These are phyloP conservation scores for Morpho achilles DNA, from an alignment of 2,888 invertebrate species.

Conservation along the genomic window DNA sequence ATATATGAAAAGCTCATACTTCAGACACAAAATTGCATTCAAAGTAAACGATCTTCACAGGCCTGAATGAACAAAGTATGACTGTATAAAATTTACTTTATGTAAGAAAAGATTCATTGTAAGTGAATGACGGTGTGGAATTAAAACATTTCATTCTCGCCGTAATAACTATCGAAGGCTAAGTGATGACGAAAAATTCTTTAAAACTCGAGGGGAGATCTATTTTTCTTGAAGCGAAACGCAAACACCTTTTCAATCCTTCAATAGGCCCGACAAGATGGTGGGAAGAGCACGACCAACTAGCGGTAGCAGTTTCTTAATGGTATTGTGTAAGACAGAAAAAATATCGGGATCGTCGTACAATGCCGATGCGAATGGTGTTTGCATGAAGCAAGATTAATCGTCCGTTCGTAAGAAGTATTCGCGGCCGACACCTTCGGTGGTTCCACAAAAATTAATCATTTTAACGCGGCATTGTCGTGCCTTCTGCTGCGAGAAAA, in stretches of 20 bases:
- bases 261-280: constrained; percentile 67
- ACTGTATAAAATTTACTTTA: constrained; percentile 62
- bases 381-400: constrained; percentile 75
- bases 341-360: constrained; percentile 69
- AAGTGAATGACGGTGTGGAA: constrained; percentile 71
- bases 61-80: constrained; percentile 58
- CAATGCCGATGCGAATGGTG: constrained; percentile 53
- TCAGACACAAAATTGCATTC: constrained; percentile 15
- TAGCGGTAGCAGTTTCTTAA: constrained; percentile 75
- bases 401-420: constrained; percentile 58
- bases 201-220: constrained; percentile 68
- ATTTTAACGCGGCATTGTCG: constrained; percentile 76
- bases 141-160: constrained; percentile 70
- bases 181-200: constrained; percentile 69
- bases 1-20: background rate
- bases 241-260: constrained; percentile 79
- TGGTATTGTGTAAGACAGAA: constrained; percentile 74
- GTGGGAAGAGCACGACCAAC: constrained; percentile 63
- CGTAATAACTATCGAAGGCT: constrained; percentile 76
- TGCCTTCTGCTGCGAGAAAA: constrained; percentile 64
- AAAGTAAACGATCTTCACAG: constrained; percentile 11
- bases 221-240: constrained; percentile 68
- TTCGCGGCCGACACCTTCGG: constrained; percentile 51
- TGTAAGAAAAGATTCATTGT: constrained; percentile 58
- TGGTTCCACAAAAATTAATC: constrained; percentile 72